These are phyloP conservation scores for Mythimna loreyi DNA, from an alignment of 2,888 invertebrate species.

Conservation along the genomic window DNA sequence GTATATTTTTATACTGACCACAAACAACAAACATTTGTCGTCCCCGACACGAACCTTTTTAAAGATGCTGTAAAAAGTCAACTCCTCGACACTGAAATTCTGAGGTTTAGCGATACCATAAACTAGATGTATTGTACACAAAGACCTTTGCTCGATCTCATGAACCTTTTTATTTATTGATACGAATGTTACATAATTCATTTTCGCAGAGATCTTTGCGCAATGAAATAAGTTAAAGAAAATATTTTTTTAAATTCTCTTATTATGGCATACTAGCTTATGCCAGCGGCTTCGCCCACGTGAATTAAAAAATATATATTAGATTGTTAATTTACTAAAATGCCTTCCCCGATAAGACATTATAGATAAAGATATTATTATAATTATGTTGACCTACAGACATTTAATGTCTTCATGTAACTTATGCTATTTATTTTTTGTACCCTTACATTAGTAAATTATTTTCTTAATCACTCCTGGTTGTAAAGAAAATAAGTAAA, in stretches of 20 bases:
- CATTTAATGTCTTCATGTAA: neutral
- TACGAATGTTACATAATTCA: conserved; percentile 47
- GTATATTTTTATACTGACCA: neutral
- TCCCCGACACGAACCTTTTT: conserved; percentile 12
- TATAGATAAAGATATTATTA: neutral
- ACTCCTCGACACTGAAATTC: conserved; percentile 32
- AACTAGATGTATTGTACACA: conserved; percentile 20
- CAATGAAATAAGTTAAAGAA: conserved; percentile 8
- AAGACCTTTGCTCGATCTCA: conserved; percentile 4
- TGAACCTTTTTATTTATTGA: conserved; percentile 43
- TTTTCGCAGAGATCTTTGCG: conserved; percentile 7
- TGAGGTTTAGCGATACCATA: conserved; percentile 28
- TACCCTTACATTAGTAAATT: too few relatives aligned
- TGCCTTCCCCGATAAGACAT: neutral
- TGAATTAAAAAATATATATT: too few relatives aligned
- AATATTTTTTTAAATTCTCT: too few relatives aligned
- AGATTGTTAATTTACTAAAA: neutral
- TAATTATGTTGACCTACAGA: neutral
- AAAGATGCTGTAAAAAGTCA: conserved; percentile 40
- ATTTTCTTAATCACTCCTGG: too few relatives aligned
- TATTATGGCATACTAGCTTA: too few relatives aligned
- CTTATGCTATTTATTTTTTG: too few relatives aligned
- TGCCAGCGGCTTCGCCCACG: too few relatives aligned
- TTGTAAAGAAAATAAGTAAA: too few relatives aligned
- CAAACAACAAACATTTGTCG: neutral